Evolutionary conservation across 2,797 vertebrate genomes (phyloP), one percentile per base, ranked within the genome.

Genomic region (Rhabdophis nuchalis): DNA sequence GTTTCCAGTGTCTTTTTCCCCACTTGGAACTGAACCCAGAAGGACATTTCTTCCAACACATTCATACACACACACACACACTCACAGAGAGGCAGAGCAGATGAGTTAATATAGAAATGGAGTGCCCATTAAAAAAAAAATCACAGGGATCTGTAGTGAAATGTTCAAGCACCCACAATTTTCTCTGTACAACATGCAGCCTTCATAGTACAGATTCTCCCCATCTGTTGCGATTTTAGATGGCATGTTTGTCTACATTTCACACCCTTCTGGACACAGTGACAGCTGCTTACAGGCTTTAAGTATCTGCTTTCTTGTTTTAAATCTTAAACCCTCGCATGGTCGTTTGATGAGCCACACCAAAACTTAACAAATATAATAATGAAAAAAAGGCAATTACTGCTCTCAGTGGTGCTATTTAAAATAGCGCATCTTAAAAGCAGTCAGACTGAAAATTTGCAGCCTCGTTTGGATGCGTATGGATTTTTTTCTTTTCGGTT

Each of bases 171-270:
- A 85, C 1, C 0, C n/a, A 29, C 91, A 95, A 91, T 92, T 95
- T 96, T 92, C 92, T 95, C 91, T 93, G 87, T 61, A 89, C 94
- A 93, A 85, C 89, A 93, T 94, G 85, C 92, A 96, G 87, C 88
- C 89, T 96, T 96, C 95, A 57, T 94, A 96, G 94, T 96, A 92
- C 96, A 96, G 96, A 95, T 95, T 93, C 94, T 94, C 96, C 86
- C 64, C 94, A 93, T 96, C 93, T 95, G 93, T 93, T 94, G 93
- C 93, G 92, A 93, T 95, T 95, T 92, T 94, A 94, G 95, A 95
- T 90, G 95, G 72, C 92, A 90, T 54, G 93, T 96, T 96, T 95
- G 93, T 94, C 94, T 94, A 90, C 87, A 95, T 95, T 95, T 95
- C 89, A 94, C 90, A 96, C 82, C 90, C 92, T 95, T 87, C 89